These are phyloP conservation scores for Chaetorhynchus papuensis DNA, from an alignment of 2,113 vertebrate species.

Conservation along the genomic window DNA sequence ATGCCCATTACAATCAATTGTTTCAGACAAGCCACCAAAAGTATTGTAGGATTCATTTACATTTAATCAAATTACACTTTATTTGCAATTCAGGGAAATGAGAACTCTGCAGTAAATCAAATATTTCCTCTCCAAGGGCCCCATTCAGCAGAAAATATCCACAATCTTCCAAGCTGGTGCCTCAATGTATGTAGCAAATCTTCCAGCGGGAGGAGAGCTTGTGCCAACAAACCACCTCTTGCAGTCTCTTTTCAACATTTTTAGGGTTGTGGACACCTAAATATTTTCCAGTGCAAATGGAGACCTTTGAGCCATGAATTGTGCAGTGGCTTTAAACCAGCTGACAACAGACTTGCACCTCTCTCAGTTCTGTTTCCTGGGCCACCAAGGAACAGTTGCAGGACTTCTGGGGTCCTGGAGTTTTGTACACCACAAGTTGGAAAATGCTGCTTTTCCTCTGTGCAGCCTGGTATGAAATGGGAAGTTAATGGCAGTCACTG, in stretches of 20 bases:
- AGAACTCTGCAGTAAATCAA: slow-evolving; percentile 66
- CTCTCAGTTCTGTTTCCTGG: background rate
- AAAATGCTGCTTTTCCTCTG: background rate
- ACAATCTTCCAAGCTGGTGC: slow-evolving; percentile 5
- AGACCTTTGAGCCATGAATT: background rate
- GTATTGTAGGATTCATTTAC: slow-evolving; percentile 68
- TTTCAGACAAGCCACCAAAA: slow-evolving; percentile 67
- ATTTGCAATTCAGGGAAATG: slow-evolving; percentile 68
- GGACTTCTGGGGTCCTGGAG: background rate
- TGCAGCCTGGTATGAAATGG: background rate
- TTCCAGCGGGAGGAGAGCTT: slow-evolving; percentile 47
- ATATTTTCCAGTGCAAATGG: background rate
- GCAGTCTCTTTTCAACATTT: background rate
- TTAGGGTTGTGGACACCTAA: background rate
- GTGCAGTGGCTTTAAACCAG: background rate
- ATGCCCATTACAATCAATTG: slow-evolving; percentile 67
- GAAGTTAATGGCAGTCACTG: background rate
- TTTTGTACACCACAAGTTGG: background rate
- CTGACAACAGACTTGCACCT: background rate
- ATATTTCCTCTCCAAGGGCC: slow-evolving; percentile 62
- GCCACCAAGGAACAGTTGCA: background rate
- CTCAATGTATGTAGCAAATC: slow-evolving; percentile 46
- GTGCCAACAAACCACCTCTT: slow-evolving; percentile 33
- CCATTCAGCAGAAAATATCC: slow-evolving; percentile 53
- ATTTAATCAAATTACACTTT: slow-evolving; percentile 71